phyloP scores from a whole-genome alignment of 2,888 invertebrate species.

The Ormyrus rosae region DNA sequence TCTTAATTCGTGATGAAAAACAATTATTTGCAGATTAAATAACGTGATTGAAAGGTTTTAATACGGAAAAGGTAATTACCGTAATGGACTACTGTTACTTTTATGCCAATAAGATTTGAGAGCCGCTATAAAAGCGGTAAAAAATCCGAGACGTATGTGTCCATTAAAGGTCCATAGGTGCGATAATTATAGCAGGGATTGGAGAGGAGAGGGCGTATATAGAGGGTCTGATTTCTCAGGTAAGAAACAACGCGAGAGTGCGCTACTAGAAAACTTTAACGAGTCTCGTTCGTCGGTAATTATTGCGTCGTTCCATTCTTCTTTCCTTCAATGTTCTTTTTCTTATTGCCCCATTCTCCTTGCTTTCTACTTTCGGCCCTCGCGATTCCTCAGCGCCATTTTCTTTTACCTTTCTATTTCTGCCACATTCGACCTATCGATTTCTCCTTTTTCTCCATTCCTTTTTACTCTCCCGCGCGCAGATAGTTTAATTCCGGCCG shows the following conservation, averaged over 20 bases:
- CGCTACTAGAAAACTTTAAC: slow-evolving; percentile 54
- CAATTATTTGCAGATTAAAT: too few relatives aligned
- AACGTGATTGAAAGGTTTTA: too few relatives aligned
- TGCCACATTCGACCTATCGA: slow-evolving; percentile 52
- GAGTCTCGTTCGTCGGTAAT: slow-evolving; percentile 55
- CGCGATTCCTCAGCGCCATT: slow-evolving; percentile 2
- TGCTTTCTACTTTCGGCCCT: background rate
- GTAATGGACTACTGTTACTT: too few relatives aligned
- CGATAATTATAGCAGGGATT: slow-evolving; percentile 48
- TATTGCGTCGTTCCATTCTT: slow-evolving; percentile 56
- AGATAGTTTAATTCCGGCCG: slow-evolving; percentile 47
- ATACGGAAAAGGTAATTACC: too few relatives aligned
- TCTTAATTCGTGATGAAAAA: too few relatives aligned
- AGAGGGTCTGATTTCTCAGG: slow-evolving; percentile 50
- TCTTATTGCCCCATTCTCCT: slow-evolving; percentile 25
- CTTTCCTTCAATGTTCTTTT: slow-evolving; percentile 36
- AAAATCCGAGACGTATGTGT: slow-evolving; percentile 6
- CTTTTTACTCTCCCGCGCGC: slow-evolving; percentile 5
- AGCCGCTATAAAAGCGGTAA: too few relatives aligned
- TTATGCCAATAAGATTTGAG: too few relatives aligned
- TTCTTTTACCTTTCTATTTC: slow-evolving; percentile 40
- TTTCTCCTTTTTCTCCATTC: slow-evolving; percentile 43
- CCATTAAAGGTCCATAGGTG: slow-evolving; percentile 31
- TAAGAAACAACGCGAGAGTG: slow-evolving; percentile 22
- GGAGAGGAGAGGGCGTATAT: slow-evolving; percentile 8